Conservation (phyloP, 2,888 invertebrate genomes). For the Tricholauxania praeusta region DNA sequence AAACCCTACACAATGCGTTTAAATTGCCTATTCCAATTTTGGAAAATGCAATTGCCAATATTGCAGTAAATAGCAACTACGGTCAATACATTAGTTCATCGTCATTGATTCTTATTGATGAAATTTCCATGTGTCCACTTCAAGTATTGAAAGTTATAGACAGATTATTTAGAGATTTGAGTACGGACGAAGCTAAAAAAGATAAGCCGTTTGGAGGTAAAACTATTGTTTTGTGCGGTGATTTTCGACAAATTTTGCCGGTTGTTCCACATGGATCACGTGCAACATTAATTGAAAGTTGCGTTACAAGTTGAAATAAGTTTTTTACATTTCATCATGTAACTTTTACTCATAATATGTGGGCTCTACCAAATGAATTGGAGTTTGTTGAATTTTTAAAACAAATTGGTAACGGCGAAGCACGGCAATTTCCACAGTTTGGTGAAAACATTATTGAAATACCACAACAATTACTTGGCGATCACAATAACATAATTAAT, state of each 20-base stretch:
- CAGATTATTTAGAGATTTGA: conserved; percentile 23
- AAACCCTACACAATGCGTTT: conserved; percentile 25
- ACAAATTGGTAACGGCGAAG: not conserved
- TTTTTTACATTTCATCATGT: not conserved
- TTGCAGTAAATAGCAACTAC: not conserved
- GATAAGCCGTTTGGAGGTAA: no score
- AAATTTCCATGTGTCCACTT: conserved; percentile 34
- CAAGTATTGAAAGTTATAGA: conserved; percentile 23
- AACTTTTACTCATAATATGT: no score
- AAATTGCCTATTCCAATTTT: conserved; percentile 23
- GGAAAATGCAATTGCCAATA: not conserved
- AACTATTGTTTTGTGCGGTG: no score
- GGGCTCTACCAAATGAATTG: not conserved
- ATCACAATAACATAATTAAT: not conserved
- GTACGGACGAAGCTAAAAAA: not conserved
- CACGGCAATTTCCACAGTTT: not conserved
- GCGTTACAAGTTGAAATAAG: not conserved
- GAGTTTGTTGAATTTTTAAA: not conserved
- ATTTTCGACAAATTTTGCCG: conserved; percentile 25
- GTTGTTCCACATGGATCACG: not conserved
- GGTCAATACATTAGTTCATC: conserved; percentile 17
- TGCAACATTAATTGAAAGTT: not conserved
- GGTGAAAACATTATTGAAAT: conserved; percentile 11
- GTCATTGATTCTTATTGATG: conserved; percentile 30
- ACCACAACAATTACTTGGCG: not conserved